Evolutionary conservation across 2,888 invertebrate species (phyloP).

Genomic region (Conistra vaccinii): DNA sequence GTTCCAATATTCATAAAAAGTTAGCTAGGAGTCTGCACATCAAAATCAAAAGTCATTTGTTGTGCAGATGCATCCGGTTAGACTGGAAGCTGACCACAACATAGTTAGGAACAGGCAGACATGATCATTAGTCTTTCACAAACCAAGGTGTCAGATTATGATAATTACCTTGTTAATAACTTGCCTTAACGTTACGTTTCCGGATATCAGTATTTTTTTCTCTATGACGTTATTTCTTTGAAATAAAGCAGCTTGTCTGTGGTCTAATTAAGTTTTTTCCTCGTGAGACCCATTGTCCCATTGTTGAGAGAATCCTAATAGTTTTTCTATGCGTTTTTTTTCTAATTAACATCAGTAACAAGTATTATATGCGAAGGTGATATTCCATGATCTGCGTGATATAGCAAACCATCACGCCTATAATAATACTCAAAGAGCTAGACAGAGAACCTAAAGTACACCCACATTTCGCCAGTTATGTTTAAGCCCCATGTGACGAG

Average conservation of each 20-base stretch:
- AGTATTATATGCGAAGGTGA: neutral
- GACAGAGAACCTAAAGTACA: neutral
- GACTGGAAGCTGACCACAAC: no score
- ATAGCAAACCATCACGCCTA: no score
- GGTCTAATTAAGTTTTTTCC: constrained; percentile 45
- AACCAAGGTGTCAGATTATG: no score
- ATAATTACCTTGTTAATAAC: neutral
- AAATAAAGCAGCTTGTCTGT: constrained; percentile 35
- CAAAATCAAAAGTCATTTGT: no score
- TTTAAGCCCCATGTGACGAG: neutral
- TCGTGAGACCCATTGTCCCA: constrained; percentile 51
- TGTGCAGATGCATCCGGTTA: no score
- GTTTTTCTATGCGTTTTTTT: constrained; percentile 45
- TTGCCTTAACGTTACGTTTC: constrained; percentile 5
- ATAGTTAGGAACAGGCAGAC: no score
- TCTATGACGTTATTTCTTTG: constrained; percentile 46
- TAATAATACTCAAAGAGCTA: neutral
- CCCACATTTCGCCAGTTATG: neutral
- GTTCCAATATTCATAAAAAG: no score
- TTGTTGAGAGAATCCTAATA: constrained; percentile 35
- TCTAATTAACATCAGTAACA: constrained; percentile 44
- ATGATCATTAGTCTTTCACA: no score
- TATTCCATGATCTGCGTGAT: constrained; percentile 17
- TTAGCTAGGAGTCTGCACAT: no score
- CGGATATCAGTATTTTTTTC: constrained; percentile 39